A percentile compares a stretch with the other conserved stretches of the same genome.
phyloP scores from a whole-genome alignment of 1,140 invertebrate species.

The Zaprionus vittiger region DNA sequence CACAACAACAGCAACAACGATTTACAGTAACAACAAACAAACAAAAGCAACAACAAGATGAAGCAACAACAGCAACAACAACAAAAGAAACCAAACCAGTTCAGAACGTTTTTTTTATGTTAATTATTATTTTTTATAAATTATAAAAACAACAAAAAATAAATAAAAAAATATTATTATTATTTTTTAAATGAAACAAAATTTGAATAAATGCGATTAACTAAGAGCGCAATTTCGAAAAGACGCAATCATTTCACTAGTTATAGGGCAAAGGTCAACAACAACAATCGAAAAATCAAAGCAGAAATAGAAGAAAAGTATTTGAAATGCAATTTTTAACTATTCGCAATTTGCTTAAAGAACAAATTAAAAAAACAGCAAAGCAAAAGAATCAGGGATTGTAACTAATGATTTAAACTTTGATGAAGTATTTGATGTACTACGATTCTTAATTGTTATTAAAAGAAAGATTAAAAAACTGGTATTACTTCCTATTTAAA shows the following conservation, averaged over 20 bases:
- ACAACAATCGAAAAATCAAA: slow-evolving; percentile 25
- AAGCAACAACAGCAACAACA: slow-evolving; percentile 30
- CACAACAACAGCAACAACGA: slow-evolving; percentile 10
- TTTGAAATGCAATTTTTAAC: no score
- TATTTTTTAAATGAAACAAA: slow-evolving; percentile 32
- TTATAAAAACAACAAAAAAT: slow-evolving; percentile 43
- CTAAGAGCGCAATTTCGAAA: slow-evolving; percentile 23
- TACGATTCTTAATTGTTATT: no score
- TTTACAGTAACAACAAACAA: slow-evolving; percentile 27
- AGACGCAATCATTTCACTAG: slow-evolving; percentile 26
- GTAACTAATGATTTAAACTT: no score
- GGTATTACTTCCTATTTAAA: no score
- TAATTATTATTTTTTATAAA: slow-evolving; percentile 82
- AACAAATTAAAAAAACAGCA: slow-evolving; percentile 9
- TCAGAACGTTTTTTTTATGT: slow-evolving; percentile 81
- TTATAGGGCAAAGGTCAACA: slow-evolving; percentile 14
- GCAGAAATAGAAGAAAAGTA: slow-evolving; percentile 11
- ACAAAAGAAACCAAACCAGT: slow-evolving; percentile 76
- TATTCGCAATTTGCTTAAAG: slow-evolving; percentile 2
- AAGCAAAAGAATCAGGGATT: slow-evolving; percentile 4
- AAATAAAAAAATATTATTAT: slow-evolving; percentile 23
- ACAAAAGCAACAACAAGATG: slow-evolving; percentile 22
- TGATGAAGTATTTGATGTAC: no score
- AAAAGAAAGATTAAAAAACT: no score
- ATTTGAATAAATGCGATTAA: slow-evolving; percentile 66